phyloP scores from a whole-genome alignment of 2,113 vertebrate species.

The Bothrops jararaca region DNA sequence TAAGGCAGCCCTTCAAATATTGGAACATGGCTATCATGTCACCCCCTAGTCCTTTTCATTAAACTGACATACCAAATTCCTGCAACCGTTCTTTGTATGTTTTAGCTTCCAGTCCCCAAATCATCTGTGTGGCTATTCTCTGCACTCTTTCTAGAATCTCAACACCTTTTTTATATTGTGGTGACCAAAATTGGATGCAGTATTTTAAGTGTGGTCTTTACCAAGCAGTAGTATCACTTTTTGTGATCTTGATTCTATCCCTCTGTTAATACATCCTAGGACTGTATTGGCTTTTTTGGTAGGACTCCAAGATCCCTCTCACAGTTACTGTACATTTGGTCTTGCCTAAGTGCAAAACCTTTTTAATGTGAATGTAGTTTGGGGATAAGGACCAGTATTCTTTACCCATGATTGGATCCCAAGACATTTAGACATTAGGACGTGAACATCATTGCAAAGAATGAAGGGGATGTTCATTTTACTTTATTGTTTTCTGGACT shows the following conservation, averaged over 20 bases:
- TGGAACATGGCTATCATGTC: background rate
- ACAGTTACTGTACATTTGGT: background rate
- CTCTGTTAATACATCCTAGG: background rate
- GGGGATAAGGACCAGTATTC: background rate
- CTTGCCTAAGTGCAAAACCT: background rate
- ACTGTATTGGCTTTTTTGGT: background rate
- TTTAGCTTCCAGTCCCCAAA: background rate
- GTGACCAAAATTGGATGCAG: background rate
- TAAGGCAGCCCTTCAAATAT: background rate
- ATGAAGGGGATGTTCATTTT: background rate
- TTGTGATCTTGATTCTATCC: background rate
- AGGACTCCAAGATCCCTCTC: background rate
- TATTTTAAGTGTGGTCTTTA: background rate
- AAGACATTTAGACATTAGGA: background rate
- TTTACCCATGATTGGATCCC: background rate
- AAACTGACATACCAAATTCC: background rate
- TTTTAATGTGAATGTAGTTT: background rate
- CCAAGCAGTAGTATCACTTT: background rate
- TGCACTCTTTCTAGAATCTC: too few relatives aligned
- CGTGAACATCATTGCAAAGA: background rate
- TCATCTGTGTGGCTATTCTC: background rate
- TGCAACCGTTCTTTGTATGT: background rate
- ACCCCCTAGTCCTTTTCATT: background rate
- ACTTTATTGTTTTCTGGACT: background rate
- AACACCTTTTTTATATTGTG: background rate